These are phyloP conservation scores for Eupithecia insigniata DNA, from an alignment of 2,888 invertebrate genomes.

Conservation along the genomic window DNA sequence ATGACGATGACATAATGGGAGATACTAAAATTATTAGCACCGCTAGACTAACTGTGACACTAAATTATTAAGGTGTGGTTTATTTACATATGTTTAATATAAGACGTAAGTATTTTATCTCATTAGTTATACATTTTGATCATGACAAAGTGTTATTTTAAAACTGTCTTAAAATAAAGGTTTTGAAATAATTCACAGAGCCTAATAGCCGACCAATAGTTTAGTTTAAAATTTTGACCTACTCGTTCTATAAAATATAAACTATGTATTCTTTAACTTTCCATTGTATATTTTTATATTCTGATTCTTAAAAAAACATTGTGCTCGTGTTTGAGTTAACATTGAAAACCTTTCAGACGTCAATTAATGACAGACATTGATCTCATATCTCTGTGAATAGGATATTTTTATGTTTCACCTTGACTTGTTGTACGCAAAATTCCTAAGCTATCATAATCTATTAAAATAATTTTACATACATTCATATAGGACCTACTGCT, in stretches of 20 bases:
- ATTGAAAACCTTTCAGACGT: slow-evolving; percentile 17
- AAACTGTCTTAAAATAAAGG: neutral
- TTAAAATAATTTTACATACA: slow-evolving; percentile 8
- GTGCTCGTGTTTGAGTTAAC: slow-evolving; percentile 12
- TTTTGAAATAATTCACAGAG: neutral
- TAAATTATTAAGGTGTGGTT: slow-evolving; percentile 10
- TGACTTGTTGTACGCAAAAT: neutral
- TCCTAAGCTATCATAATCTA: slow-evolving; percentile 8
- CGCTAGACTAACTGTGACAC: slow-evolving; percentile 19
- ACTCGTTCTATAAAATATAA: neutral
- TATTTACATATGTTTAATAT: slow-evolving; percentile 1
- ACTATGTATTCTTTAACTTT: neutral
- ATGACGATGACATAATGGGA: slow-evolving; percentile 24
- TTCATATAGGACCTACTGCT: neutral
- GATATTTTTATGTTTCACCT: slow-evolving; percentile 13
- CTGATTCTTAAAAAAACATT: slow-evolving; percentile 2
- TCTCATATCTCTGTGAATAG: slow-evolving; percentile 9
- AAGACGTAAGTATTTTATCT: neutral
- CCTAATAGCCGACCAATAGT: neutral
- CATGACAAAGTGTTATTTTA: neutral
- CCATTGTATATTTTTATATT: neutral
- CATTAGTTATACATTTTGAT: neutral
- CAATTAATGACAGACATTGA: slow-evolving; percentile 16
- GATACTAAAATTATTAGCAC: slow-evolving; percentile 25
- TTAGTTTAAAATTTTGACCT: neutral